Conservation (phyloP, 1,140 invertebrate species). For the Brachystomella parvula region DNA sequence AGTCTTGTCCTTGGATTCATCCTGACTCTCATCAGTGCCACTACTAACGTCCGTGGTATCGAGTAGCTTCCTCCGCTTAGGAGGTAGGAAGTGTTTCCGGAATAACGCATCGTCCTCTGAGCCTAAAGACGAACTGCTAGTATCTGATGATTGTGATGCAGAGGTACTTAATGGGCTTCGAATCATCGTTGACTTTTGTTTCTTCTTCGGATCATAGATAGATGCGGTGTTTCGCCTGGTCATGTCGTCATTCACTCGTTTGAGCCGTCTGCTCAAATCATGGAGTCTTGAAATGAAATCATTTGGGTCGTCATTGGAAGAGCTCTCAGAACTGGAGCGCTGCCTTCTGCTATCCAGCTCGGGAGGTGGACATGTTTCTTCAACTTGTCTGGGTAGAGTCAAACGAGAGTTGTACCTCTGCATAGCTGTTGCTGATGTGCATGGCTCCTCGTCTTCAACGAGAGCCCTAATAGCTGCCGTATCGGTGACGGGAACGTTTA, state of each 20-base stretch:
- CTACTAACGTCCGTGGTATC: too few species aligned
- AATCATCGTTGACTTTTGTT: conserved; percentile 2
- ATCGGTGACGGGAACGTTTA: background rate
- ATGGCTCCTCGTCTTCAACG: background rate
- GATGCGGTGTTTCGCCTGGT: background rate
- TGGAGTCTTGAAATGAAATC: background rate
- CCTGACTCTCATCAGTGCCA: background rate
- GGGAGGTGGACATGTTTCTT: background rate
- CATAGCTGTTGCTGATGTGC: background rate
- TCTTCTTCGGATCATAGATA: background rate
- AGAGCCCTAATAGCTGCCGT: background rate
- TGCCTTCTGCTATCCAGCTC: background rate
- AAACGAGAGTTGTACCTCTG: too few species aligned
- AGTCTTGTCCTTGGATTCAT: background rate
- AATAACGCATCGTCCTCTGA: background rate
- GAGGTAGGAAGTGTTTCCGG: background rate
- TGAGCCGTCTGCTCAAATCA: background rate
- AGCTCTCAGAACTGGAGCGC: background rate
- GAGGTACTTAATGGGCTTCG: background rate
- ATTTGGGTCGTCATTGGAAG: background rate
- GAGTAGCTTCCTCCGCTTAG: background rate
- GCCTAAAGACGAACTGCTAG: background rate
- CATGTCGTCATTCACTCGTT: background rate
- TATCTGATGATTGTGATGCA: too few species aligned
- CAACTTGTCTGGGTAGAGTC: too few species aligned